Evolutionary conservation across 2,113 vertebrate genomes (phyloP).

Genomic region (Mobula hypostoma): DNA sequence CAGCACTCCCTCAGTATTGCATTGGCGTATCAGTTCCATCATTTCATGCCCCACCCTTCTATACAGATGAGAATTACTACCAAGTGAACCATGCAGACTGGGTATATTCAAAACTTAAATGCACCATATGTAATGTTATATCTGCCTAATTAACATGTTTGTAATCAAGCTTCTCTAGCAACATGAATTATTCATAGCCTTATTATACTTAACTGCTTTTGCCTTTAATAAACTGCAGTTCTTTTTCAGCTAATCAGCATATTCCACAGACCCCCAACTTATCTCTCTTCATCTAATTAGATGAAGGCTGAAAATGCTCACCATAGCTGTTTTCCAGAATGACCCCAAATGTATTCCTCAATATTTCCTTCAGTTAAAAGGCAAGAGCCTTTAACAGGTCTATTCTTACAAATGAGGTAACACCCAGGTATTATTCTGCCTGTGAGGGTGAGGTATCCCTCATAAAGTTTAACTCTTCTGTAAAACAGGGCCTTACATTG

Average conservation of each 20-base stretch:
- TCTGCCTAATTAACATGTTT: slow-evolving; percentile 15
- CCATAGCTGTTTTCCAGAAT: background rate
- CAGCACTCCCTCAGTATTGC: background rate
- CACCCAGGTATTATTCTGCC: background rate
- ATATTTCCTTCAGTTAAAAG: background rate
- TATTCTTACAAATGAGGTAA: background rate
- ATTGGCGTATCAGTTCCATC: background rate
- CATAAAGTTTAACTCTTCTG: background rate
- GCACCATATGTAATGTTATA: background rate
- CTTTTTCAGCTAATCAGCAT: background rate
- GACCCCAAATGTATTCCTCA: background rate
- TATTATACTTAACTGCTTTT: background rate
- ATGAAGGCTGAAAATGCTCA: background rate
- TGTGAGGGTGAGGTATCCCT: background rate
- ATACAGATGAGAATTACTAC: background rate
- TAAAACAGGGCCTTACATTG: background rate
- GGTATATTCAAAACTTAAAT: background rate
- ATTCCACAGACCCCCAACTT: background rate
- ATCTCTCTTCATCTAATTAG: background rate
- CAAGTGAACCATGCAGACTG: background rate
- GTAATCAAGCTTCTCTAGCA: background rate
- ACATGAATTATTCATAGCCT: slow-evolving; percentile 29
- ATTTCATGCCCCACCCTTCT: background rate
- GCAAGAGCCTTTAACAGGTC: background rate
- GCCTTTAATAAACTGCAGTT: slow-evolving; percentile 18